Percentiles rank a stretch among this genome's conserved stretches.
phyloP scores from a whole-genome alignment of 2,888 invertebrate species.

The Ptychoptera albimana region DNA sequence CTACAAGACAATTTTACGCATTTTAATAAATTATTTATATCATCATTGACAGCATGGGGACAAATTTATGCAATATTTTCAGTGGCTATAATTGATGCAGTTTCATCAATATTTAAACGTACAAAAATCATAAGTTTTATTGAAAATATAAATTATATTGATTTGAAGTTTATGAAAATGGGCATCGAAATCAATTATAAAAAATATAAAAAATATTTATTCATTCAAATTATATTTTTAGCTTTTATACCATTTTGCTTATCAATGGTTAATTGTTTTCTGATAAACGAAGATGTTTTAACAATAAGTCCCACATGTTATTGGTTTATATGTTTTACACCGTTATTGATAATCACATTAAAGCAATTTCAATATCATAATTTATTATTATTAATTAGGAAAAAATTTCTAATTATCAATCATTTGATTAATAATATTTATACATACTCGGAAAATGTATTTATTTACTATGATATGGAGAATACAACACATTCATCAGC shows the following conservation, averaged over 20 bases:
- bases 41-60: slow-evolving; percentile 16
- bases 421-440: not conserved
- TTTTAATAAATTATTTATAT: slow-evolving; percentile 8
- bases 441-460: too few species aligned
- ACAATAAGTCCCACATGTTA: slow-evolving; percentile 13
- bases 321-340: slow-evolving; percentile 19
- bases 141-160: slow-evolving; percentile 14
- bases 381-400: slow-evolving; percentile 16
- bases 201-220: slow-evolving; percentile 11
- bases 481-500: too few species aligned
- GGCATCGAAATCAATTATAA: slow-evolving; percentile 13
- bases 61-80: slow-evolving; percentile 16
- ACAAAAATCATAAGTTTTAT: slow-evolving; percentile 12
- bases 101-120: slow-evolving; percentile 16
- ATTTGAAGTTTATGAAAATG: slow-evolving; percentile 11
- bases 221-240: slow-evolving; percentile 12
- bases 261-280: slow-evolving; percentile 20
- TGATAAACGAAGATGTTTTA: slow-evolving; percentile 13
- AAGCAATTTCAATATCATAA: slow-evolving; percentile 20
- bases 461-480: too few species aligned
- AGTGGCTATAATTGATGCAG: slow-evolving; percentile 12
- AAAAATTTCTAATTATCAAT: slow-evolving; percentile 16
- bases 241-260: slow-evolving; percentile 14
- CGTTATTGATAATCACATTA: slow-evolving; percentile 16
- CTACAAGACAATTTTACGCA: not conserved